phyloP scores from a whole-genome alignment of 1,140 invertebrate genomes.

The Pollicipes pollicipes region DNA sequence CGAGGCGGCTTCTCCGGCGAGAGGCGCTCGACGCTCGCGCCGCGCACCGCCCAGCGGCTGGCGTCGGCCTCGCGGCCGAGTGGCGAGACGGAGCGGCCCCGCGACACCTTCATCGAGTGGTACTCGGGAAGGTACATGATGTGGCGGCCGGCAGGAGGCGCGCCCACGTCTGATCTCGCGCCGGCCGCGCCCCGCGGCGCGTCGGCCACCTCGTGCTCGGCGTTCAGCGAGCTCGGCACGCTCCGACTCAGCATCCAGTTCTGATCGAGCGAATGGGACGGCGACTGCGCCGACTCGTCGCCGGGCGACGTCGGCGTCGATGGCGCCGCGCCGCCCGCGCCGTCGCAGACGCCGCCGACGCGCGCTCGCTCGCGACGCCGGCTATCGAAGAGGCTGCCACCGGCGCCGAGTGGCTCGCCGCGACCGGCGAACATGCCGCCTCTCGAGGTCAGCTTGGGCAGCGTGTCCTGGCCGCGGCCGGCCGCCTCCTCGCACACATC shows the following conservation, averaged over 20 bases:
- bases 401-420: no score
- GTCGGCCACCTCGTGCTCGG: neutral
- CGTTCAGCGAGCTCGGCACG: neutral
- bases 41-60: neutral
- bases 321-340: no score
- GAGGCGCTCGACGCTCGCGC: neutral
- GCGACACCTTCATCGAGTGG: conserved; percentile 23
- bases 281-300: neutral
- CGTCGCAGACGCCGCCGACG: no score
- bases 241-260: neutral
- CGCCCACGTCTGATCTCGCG: no score
- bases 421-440: conserved; percentile 48
- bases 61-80: neutral
- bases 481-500: conserved; percentile 8
- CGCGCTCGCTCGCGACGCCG: no score
- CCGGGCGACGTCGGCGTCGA: no score
- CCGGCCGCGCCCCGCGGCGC: no score
- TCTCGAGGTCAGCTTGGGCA: conserved; percentile 40
- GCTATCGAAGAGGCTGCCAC: no score
- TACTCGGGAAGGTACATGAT: conserved; percentile 62
- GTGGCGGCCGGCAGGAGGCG: conserved; percentile 18
- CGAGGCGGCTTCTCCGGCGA: neutral
- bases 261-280: neutral
- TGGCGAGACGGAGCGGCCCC: neutral
- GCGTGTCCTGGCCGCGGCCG: conserved; percentile 19